Conservation (phyloP, 2,113 vertebrate species). For the Aphyosemion australe region DNA sequence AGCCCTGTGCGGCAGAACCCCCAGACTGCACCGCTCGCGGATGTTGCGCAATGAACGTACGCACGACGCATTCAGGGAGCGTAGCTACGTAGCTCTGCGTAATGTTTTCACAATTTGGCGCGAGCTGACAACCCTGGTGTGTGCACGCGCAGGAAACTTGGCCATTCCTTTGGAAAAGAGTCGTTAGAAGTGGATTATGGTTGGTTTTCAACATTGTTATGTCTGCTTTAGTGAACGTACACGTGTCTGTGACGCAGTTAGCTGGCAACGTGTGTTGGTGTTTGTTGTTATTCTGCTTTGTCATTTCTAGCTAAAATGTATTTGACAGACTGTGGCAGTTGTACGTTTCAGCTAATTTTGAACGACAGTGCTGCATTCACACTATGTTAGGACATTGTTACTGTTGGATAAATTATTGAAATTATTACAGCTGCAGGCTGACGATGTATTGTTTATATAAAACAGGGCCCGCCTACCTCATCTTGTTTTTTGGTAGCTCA, state of each 20-base stretch:
- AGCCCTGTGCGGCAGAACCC: conserved; percentile 64
- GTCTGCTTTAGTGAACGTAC: accelerated
- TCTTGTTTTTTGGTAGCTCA: too few species aligned
- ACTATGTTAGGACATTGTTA: not conserved
- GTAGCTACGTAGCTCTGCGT: conserved; percentile 29
- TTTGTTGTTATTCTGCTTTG: conserved; percentile 17
- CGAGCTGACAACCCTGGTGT: conserved; percentile 27
- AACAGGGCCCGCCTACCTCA: too few species aligned
- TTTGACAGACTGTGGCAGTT: conserved; percentile 11
- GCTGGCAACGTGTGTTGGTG: not conserved
- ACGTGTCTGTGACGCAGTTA: conserved; percentile 19
- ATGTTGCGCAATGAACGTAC: conserved; percentile 48
- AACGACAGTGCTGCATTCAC: not conserved
- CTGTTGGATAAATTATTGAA: not conserved
- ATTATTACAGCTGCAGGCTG: not conserved
- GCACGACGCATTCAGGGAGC: conserved; percentile 36
- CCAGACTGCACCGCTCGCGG: conserved; percentile 71
- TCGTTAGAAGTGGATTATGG: conserved; percentile 19
- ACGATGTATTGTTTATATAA: not conserved
- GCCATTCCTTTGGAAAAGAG: not conserved
- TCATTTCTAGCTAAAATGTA: conserved; percentile 8
- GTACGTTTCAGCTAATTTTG: not conserved
- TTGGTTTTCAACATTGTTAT: not conserved
- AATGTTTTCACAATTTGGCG: conserved; percentile 67
- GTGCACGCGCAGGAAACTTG: not conserved